A percentile compares a stretch with the other conserved stretches of the same genome.
Evolutionary conservation across 2,888 invertebrate species (phyloP).

Genomic region (Drosophila merina): DNA sequence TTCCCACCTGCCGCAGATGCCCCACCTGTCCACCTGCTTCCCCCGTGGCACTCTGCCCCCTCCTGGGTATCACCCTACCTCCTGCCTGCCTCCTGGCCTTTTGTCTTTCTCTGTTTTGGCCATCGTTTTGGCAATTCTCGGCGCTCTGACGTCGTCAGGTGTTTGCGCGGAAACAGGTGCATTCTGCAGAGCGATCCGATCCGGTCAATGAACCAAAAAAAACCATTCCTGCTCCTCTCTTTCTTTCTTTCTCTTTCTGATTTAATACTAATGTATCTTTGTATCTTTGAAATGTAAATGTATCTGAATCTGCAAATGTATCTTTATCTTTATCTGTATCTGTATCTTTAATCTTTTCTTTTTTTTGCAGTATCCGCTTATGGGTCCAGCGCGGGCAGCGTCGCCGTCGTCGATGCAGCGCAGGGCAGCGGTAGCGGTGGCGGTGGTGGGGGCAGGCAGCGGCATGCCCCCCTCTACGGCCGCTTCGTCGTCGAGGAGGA

Average conservation of each 20-base stretch:
- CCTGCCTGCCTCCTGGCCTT: background rate
- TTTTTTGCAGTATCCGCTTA: constrained; percentile 83
- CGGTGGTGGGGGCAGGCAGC: constrained; percentile 85
- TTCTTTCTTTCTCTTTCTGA: background rate
- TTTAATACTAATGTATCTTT: constrained; percentile 1
- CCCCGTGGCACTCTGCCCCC: too few relatives aligned
- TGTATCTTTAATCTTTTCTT: constrained; percentile 10
- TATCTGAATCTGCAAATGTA: constrained; percentile 1
- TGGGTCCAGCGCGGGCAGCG: constrained; percentile 83
- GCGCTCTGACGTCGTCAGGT: constrained; percentile 56
- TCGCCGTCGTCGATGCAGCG: constrained; percentile 49
- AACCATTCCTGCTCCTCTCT: background rate
- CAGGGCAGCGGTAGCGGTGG: constrained; percentile 64
- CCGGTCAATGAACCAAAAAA: constrained; percentile 60
- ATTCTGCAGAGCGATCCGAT: constrained; percentile 19
- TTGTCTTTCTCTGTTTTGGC: constrained; percentile 4
- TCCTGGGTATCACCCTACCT: background rate
- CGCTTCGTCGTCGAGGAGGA: constrained; percentile 96
- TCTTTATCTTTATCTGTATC: background rate
- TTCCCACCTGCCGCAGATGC: background rate
- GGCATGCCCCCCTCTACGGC: constrained; percentile 94
- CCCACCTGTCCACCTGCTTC: background rate
- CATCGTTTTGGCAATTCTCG: constrained; percentile 47
- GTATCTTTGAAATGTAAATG: background rate
- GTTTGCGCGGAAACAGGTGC: constrained; percentile 44